Evolutionary conservation across 2,113 vertebrate species (phyloP), one percentile per base, ranked within the genome.

Genomic region (Mugil cephalus): DNA sequence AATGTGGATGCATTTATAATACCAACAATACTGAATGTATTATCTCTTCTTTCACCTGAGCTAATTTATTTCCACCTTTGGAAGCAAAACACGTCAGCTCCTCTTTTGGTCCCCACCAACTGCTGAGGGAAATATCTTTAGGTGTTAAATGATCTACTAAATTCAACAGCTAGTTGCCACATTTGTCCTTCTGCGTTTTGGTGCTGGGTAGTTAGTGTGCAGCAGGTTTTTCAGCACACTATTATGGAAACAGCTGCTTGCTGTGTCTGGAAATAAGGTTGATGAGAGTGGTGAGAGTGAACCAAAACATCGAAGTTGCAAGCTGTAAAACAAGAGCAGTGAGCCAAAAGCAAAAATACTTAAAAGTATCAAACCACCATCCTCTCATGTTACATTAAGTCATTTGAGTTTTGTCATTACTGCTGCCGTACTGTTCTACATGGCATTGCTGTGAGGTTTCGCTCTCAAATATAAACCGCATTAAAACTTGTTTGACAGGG

Each of bases 401-500:
- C 24, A 30, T 30, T 30, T 30, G 24, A 30, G 2, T 30, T 30
- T 30, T 30, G 2, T 30, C 24, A 30, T 65, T 58, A 8, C 1
- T 58, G 6, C 21, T 36, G 15, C 11, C 35, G 48, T 19, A 24
- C 47, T 12, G 15, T 39, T 54, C 9, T 36, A 7, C 7, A 9
- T 19, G 52, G 14, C 36, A 36, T 36, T 35, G 0, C 12, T 13
- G 30, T 45, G 19, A 24, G 48, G 38, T 12, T 10, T 51, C 45
- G 14, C 8, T 56, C 43, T 56, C 12, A 34, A 14, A 46, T 67
- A 18, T 45, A 36, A 50, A 53, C 42, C 34, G 77, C 67, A 38
- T 35, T 65, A 60, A 68, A 59, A 15, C 53, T 7, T 12, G 35
- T 6, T 11, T 42, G 13, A 42, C 59, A 10, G 14, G n/a, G 38